phyloP scores from a whole-genome alignment of 2,797 vertebrate genomes.

The Etheostoma nigrum region DNA sequence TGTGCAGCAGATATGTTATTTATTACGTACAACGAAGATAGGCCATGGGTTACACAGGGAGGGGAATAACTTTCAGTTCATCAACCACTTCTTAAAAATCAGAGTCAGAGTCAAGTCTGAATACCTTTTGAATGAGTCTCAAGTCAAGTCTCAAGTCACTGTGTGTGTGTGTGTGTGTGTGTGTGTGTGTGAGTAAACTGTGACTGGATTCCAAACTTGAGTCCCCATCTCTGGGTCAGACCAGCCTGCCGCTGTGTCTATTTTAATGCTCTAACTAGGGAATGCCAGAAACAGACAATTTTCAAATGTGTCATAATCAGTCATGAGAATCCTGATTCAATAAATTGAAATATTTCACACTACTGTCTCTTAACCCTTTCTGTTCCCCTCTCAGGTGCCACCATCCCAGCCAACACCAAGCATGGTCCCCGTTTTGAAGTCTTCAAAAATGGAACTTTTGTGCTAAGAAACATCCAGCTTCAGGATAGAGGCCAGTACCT shows the following conservation, averaged over 20 bases:
- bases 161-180: too few species aligned
- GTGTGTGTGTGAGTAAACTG: too few species aligned
- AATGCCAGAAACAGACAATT: background rate
- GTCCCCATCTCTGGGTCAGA: background rate
- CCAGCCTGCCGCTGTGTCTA: background rate
- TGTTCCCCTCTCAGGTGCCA: constrained; percentile 78
- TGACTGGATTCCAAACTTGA: too few species aligned
- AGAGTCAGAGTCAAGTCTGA: too few species aligned
- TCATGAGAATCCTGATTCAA: background rate
- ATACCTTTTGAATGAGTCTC: too few species aligned
- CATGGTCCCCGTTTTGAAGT: constrained; percentile 87
- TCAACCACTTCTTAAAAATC: too few species aligned
- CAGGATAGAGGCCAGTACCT: constrained; percentile 89
- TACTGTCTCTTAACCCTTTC: background rate
- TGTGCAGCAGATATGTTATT: too few species aligned
- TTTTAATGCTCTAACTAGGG: background rate
- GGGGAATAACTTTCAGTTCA: too few species aligned
- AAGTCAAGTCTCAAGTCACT: too few species aligned
- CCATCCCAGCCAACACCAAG: constrained; percentile 84
- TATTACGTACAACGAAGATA: too few species aligned
- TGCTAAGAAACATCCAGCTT: constrained; percentile 84
- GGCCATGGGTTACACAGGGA: too few species aligned
- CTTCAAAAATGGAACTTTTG: constrained; percentile 85
- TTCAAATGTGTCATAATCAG: background rate
- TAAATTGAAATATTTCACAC: background rate